A percentile compares a stretch with the other conserved stretches of the same genome.
Evolutionary conservation across 64 coral and sea anemone genomes (phyloP).

Genomic region (Platygyra sinensis): DNA sequence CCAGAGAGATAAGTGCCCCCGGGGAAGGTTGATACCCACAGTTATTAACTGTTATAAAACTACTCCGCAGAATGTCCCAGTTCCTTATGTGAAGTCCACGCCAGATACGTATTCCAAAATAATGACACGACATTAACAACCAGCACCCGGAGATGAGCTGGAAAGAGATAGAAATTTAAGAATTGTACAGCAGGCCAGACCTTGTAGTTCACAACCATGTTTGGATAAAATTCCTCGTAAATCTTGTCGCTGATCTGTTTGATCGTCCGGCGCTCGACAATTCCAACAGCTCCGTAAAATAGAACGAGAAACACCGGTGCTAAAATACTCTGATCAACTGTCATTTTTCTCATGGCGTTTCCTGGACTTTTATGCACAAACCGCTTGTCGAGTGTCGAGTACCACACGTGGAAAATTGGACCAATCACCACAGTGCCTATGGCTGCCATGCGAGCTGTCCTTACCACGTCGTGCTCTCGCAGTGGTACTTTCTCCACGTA

Average conservation of each 20-base stretch:
- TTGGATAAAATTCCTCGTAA: slow-evolving; percentile 63
- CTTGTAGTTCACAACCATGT: slow-evolving; percentile 82
- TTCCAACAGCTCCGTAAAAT: slow-evolving; percentile 71
- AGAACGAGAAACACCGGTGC: slow-evolving; percentile 64
- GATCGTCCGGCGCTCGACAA: slow-evolving; percentile 65
- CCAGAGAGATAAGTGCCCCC: too few species aligned
- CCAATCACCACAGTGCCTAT: slow-evolving; percentile 67
- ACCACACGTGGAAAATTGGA: slow-evolving; percentile 80
- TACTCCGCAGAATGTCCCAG: neutral
- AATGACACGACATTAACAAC: slow-evolving; percentile 83
- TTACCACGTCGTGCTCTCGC: slow-evolving; percentile 48
- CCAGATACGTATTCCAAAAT: slow-evolving; percentile 96
- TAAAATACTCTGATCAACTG: slow-evolving; percentile 74
- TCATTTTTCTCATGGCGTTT: slow-evolving; percentile 92
- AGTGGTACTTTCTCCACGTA: slow-evolving; percentile 49
- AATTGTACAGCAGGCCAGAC: slow-evolving; percentile 89
- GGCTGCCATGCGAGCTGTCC: slow-evolving; percentile 71
- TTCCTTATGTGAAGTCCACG: slow-evolving; percentile 80
- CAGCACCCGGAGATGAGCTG: slow-evolving; percentile 66
- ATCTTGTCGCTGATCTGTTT: slow-evolving; percentile 75
- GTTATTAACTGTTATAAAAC: neutral
- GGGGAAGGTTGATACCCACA: too few species aligned
- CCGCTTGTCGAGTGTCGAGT: slow-evolving; percentile 63
- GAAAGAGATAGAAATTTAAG: slow-evolving; percentile 81
- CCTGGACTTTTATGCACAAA: slow-evolving; percentile 39